Base-by-base conservation (phyloP, 2,797 vertebrate species). In the Holocentrus rufus region DNA sequence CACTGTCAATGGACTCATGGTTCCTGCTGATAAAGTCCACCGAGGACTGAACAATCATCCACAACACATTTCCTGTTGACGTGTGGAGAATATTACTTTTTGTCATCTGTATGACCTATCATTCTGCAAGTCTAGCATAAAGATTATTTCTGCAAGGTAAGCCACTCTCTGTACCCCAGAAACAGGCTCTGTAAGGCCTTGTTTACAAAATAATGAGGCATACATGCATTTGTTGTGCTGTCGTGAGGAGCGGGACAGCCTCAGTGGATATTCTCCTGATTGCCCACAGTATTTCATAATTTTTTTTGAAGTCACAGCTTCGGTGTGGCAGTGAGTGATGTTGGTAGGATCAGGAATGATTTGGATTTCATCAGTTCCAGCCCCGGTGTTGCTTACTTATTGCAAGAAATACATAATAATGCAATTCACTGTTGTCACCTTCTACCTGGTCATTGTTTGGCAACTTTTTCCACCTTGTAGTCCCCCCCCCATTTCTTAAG, bases 1-100 rank as follows among this genome's bases (percentile, higher is more conserved):
- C 61, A 53, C 85, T 85, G 83, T 90, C 81, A 84, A 81, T 82
- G 80, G 75, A 87, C 86, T 87, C 72, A 22, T 81, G 87, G 83
- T 67, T 86, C 75, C 83, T 73, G 76, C 87, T 85, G 88, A 91
- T 92, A 85, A 91, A 86, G 84, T 88, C 89, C 77, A 82, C 76
- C 71, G 73, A 82, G 83, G 72, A 74, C 62, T 57, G 72, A 86
- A 80, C 84, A 86, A 57, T 82, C 80, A 69, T 69, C 68, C 76
- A 70, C 68, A 66, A 81, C 74, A 74, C 50, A 69, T 61, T 72
- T 76, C 79, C 69, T 77, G 65, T 65, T 72, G 69, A 74, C 63
- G 22, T 63, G 65, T 58, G 57, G 65, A 65, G 58, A 83, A 79
- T 80, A 73, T 87, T 44, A 46, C 54, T 72, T 79, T 87, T 76